Evolutionary conservation across 1,140 invertebrate species (phyloP).

Genomic region (Drosophila funebris): DNA sequence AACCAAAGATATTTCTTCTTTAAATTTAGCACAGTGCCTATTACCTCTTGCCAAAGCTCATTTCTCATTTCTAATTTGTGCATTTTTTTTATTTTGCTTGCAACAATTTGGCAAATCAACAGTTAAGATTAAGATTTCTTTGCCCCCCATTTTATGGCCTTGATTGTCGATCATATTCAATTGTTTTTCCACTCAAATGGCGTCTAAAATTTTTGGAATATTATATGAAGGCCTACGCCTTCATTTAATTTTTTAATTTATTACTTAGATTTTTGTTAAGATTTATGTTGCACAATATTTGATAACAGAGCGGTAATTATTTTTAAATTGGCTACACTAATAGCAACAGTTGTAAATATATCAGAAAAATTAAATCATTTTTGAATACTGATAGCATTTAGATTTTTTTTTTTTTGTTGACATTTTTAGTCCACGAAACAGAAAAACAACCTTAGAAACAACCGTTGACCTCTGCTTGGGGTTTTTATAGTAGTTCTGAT

Average conservation of each 20-base stretch:
- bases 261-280: conserved; percentile 2
- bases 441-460: not conserved
- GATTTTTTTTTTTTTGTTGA: not conserved
- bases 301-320: conserved; percentile 52
- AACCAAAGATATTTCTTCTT: not conserved
- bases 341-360: conserved; percentile 32
- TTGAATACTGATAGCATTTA: conserved; percentile 5
- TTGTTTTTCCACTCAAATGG: not conserved
- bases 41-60: not conserved
- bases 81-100: conserved; percentile 5
- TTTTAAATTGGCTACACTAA: conserved; percentile 35
- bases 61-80: not conserved
- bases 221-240: not conserved
- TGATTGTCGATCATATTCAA: not conserved
- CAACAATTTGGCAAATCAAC: not conserved
- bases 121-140: conserved; percentile 2
- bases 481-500: not conserved
- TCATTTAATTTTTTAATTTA: conserved; percentile 5
- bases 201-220: not conserved
- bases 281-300: conserved; percentile 19
- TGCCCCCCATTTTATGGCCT: not conserved
- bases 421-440: not conserved
- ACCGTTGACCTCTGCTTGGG: not conserved
- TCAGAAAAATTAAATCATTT: conserved; percentile 8
- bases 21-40: not conserved